Percentiles rank a stretch among this genome's conserved stretches.
Conservation (phyloP, 23 tunicate species). For the Oikopleura albicans region DNA sequence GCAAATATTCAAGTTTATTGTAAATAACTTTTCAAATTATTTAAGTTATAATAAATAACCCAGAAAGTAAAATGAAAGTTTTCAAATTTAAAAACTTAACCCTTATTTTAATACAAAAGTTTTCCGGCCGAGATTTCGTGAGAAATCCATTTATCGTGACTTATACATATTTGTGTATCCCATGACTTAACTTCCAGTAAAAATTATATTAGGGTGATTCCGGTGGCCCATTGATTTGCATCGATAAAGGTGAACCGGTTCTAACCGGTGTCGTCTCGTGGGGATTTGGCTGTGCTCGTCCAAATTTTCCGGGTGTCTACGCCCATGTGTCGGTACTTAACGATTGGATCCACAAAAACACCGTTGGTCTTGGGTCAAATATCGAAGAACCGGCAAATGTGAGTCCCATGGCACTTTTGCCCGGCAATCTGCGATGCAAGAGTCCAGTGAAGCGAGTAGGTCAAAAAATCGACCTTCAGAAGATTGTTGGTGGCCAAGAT, state of each 20-base stretch:
- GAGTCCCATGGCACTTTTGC: not conserved
- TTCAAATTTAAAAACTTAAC: no score
- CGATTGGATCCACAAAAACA: not conserved
- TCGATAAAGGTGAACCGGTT: conserved; percentile 4
- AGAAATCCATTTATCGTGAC: no score
- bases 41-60: no score
- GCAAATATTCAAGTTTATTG: no score
- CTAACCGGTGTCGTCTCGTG: conserved; percentile 1
- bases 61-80: no score
- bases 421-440: not conserved
- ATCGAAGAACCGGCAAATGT: not conserved
- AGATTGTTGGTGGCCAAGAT: not conserved
- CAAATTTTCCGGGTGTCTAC: not conserved
- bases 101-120: no score
- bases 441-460: not conserved
- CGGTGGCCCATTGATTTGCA: not conserved
- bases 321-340: not conserved
- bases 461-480: not conserved
- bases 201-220: conserved; percentile 17
- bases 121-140: no score
- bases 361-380: not conserved
- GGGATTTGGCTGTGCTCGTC: conserved; percentile 10
- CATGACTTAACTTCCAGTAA: no score
- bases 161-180: no score
- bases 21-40: no score